Evolutionary conservation across 2,888 invertebrate species (phyloP), one percentile per base, ranked within the genome.

Genomic region (Atrina japonica): DNA sequence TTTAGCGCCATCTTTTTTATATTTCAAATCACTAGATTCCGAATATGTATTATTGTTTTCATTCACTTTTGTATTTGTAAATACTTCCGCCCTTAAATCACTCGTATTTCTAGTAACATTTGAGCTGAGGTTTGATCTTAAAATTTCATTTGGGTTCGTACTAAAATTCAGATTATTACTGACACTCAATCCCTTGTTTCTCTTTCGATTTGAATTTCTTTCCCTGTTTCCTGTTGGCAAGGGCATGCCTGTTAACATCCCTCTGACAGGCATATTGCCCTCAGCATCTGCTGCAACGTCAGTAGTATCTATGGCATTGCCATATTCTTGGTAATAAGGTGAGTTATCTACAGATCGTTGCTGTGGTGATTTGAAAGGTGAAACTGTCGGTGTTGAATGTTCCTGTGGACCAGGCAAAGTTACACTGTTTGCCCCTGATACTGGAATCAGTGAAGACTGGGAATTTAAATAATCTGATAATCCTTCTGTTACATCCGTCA

Each of bases 401-500:
- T 72, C 63, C 50, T 67, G 71, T 3, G 71, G 71, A 11, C 52
- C 52, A 25, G 56, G 35, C 5, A 50, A 49, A 21, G 27, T 47
- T 21, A 61, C 41, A 49, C 47, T 61, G 23, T 35, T 30, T 18
- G 25, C 61, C 7, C 27, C 43, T 6, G 68, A 55, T 9, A 41
- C 45, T 16, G 64, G 71, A 9, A 80, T 68, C 0, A 80, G 43
- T 40, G 66, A 70, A 16, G 78, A 70, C 68, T 81, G 81, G 41
- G 77, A 74, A 41, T 75, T 66, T 35, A 81, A 61, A 53, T 81
- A 81, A 9, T 73, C 65, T 6, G 76, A 63, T 25, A 81, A 66
- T 23, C 79, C 79, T 23, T 73, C 76, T 47, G 79, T 78, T 35
- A 81, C 68, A 40, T 79, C 75, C 9, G 75, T 67, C 21, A 77